Evolutionary conservation across 1,140 invertebrate genomes (phyloP).

Genomic region (Planococcus citri): DNA sequence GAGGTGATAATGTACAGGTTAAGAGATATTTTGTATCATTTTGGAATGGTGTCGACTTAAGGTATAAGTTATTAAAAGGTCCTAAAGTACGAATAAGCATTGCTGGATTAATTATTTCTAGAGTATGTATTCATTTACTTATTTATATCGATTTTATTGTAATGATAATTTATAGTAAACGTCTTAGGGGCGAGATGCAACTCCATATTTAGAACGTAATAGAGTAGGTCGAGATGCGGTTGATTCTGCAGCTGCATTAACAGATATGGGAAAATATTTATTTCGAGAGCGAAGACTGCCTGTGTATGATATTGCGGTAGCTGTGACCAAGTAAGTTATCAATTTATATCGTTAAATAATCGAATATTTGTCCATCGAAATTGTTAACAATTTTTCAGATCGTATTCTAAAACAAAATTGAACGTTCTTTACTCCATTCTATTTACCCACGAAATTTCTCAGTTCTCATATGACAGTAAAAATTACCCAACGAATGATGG

Average conservation of each 20-base stretch:
- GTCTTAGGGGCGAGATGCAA: conserved; percentile 75
- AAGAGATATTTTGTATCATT: conserved; percentile 91
- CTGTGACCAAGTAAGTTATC: conserved; percentile 78
- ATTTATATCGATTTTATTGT: background rate
- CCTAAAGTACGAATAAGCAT: conserved; percentile 87
- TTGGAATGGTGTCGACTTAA: conserved; percentile 88
- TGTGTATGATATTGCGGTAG: conserved; percentile 89
- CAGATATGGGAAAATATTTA: conserved; percentile 93
- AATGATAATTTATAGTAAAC: no score
- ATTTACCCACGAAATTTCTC: no score
- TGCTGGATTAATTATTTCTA: conserved; percentile 88
- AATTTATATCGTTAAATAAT: background rate
- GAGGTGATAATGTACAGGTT: conserved; percentile 78
- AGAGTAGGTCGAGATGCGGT: conserved; percentile 84
- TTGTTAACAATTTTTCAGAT: background rate
- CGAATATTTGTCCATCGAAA: background rate
- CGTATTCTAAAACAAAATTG: conserved; percentile 1
- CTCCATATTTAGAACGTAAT: conserved; percentile 85
- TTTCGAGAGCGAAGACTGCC: conserved; percentile 84
- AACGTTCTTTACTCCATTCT: no score
- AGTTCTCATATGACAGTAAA: no score
- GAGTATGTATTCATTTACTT: conserved; percentile 46
- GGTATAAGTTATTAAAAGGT: conserved; percentile 82
- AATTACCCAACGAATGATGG: no score
- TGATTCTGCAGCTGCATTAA: conserved; percentile 83